Evolutionary conservation across 2,113 vertebrate species (phyloP), one percentile per base, ranked within the genome.

Genomic region (Chiloscyllium plagiosum): DNA sequence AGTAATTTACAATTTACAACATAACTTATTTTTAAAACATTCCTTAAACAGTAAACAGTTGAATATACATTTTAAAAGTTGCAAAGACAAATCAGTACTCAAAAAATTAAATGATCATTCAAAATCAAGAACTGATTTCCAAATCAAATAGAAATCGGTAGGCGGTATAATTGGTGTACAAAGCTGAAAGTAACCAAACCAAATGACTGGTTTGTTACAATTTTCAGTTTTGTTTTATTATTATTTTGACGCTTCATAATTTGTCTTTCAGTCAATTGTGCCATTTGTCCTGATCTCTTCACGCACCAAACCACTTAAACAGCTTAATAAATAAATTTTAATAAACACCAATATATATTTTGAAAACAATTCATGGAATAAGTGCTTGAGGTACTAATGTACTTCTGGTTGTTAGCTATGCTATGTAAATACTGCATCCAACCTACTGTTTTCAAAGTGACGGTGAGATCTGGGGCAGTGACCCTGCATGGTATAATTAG

Each of bases 401-500:
- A 42, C 15, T 93, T 37, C n/a, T 66, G 8, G 3, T 29, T 95
- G 33, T 78, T 85, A 86, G 29, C 65, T 85, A 65, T 66, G 33
- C 56, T 95, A 7, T 24, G 24, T 95, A 15, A 22, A 65, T 65
- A 37, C 52, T 10, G 33, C 10, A 87, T 87, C 3, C 65, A 42
- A 96, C 97, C 97, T 96, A 98, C 98, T 97, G 98, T 98, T 95
- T 97, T 96, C 96, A 99, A 97, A 26, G 97, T 97, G 95, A 99
- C 98, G 95, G 96, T 97, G 97, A 98, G 12, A 86, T 98, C 97
- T 5, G 99, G 99, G 83, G 98, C 97, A 0, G 99, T 98, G 96
- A 99, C 98, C 96, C 98, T 97, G 97, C 99, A 99, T 92, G 99
- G 99, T 96, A 99, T 97, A 96, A 98, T 96, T 96, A 99, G 96